Conservation (phyloP, 2,888 invertebrate genomes). For the Clepsis dumicolana region DNA sequence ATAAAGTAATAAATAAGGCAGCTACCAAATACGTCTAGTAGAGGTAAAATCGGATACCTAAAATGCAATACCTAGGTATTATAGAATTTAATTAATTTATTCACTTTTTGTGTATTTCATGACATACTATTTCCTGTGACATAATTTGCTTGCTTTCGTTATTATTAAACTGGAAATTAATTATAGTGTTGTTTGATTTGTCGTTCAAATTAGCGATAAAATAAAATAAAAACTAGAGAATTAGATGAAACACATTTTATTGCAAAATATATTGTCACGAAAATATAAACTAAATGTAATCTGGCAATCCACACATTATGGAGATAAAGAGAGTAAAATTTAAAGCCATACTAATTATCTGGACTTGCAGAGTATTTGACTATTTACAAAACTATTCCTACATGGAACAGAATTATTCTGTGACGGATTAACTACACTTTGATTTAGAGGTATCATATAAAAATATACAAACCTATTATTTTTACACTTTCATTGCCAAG, state of each 20-base stretch:
- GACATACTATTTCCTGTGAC: conserved; percentile 68
- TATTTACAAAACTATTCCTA: not conserved
- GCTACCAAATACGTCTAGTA: conserved; percentile 57
- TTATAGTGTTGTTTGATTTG: conserved; percentile 50
- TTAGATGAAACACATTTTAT: conserved; percentile 31
- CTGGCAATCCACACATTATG: conserved; percentile 32
- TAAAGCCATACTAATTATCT: conserved; percentile 26
- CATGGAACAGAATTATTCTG: not conserved
- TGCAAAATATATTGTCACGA: conserved; percentile 37
- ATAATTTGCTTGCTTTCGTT: conserved; percentile 70
- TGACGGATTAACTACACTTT: not conserved
- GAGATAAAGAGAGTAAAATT: conserved; percentile 24
- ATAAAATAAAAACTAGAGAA: conserved; percentile 15
- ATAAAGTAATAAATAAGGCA: conserved; percentile 37
- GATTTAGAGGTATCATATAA: not conserved
- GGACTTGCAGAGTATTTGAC: not conserved
- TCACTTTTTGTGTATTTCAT: conserved; percentile 56
- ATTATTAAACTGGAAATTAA: conserved; percentile 69
- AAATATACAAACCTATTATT: conserved; percentile 5
- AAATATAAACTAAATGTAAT: conserved; percentile 25
- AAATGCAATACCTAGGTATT: conserved; percentile 59
- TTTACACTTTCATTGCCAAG: conserved; percentile 1
- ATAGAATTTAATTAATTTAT: conserved; percentile 58
- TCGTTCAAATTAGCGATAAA: conserved; percentile 15
- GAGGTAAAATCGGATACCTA: conserved; percentile 58